Percentiles rank a stretch among this genome's conserved stretches.
Evolutionary conservation across 1,140 invertebrate species (phyloP).

Genomic region (Hypsibius dujardini): DNA sequence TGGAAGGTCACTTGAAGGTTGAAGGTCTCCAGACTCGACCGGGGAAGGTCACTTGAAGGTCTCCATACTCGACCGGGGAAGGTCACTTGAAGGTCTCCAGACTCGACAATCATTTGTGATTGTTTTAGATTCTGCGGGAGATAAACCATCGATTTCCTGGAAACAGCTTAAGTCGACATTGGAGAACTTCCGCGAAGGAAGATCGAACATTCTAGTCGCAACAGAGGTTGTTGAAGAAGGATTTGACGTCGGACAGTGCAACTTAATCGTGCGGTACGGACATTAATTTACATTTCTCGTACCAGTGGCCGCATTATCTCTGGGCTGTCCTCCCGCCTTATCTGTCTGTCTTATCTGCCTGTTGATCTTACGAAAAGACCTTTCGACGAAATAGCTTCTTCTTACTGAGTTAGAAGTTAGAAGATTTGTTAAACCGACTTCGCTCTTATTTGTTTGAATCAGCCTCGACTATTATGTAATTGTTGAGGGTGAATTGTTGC

Average conservation of each 20-base stretch:
- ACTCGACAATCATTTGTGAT: neutral
- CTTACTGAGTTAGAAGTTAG: no score
- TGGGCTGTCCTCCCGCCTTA: neutral
- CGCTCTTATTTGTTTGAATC: no score
- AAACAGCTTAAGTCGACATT: conserved; percentile 30
- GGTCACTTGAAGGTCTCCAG: no score
- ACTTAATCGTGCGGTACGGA: conserved; percentile 60
- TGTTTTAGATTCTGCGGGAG: neutral
- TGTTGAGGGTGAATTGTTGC: no score
- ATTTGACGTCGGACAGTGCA: conserved; percentile 63
- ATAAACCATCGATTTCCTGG: neutral
- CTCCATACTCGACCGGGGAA: no score
- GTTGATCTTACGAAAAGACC: no score
- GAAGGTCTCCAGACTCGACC: no score
- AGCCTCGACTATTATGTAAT: no score
- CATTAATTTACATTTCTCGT: conserved; percentile 17
- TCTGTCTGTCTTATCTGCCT: neutral
- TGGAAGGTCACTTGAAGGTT: no score
- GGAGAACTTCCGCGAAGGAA: conserved; percentile 66
- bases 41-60: no score
- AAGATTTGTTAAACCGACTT: no score
- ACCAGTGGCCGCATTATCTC: neutral
- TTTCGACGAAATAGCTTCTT: neutral
- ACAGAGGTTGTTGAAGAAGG: conserved; percentile 64
- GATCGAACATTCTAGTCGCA: conserved; percentile 79